phyloP scores from a whole-genome alignment of 92 coral and sea anemone species.

The Heteractis magnifica region DNA sequence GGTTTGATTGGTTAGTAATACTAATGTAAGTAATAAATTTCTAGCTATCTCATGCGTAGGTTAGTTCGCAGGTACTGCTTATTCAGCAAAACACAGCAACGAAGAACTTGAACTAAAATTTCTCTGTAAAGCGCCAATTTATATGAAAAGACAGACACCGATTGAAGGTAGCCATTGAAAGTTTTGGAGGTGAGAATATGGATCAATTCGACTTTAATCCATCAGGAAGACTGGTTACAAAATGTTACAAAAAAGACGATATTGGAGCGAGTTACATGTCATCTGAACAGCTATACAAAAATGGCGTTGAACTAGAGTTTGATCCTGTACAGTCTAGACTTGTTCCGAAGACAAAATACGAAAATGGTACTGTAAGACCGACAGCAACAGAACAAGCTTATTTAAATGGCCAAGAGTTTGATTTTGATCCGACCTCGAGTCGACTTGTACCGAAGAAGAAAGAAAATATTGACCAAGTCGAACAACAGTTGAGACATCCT shows the following conservation, averaged over 20 bases:
- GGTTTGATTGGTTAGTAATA: background rate
- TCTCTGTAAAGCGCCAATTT: no score
- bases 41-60: no score
- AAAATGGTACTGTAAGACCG: background rate
- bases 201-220: background rate
- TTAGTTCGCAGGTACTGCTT: no score
- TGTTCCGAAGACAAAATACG: background rate
- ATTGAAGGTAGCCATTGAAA: background rate
- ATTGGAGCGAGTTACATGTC: background rate
- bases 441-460: slow-evolving; percentile 48
- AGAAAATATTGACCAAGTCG: background rate
- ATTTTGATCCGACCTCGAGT: slow-evolving; percentile 69
- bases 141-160: no score
- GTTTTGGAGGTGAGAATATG: background rate
- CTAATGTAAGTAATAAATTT: background rate
- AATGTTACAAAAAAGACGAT: background rate
- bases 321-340: background rate
- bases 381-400: background rate
- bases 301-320: background rate
- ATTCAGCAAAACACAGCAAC: no score
- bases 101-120: no score
- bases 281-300: background rate
- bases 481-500: background rate
- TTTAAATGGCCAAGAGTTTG: background rate
- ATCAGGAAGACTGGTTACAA: background rate